These are phyloP conservation scores for Sebastes trivittatus DNA, from an alignment of 2,797 vertebrate genomes.

Conservation along the genomic window DNA sequence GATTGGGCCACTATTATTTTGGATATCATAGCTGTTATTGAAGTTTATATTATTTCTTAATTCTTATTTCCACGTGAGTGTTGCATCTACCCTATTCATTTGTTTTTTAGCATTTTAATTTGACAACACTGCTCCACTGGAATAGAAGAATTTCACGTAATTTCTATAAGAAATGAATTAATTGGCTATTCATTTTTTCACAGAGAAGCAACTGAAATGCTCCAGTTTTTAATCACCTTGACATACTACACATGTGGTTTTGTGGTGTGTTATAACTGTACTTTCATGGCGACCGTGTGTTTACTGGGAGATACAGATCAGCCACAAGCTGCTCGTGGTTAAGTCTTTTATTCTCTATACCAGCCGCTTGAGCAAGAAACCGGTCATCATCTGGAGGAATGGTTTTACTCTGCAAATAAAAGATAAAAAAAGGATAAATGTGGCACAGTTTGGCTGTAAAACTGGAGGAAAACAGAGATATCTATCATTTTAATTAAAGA, in stretches of 20 bases:
- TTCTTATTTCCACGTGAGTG: background rate
- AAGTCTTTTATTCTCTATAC: constrained; percentile 25
- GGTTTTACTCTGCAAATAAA: constrained; percentile 15
- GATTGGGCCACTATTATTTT: background rate
- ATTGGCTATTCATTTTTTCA: background rate
- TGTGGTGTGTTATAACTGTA: constrained; percentile 12
- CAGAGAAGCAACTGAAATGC: background rate
- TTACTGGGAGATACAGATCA: constrained; percentile 51
- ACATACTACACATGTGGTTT: constrained; percentile 15
- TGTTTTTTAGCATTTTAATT: background rate
- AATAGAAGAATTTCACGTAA: background rate
- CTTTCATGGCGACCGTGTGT: constrained; percentile 46
- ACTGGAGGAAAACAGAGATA: background rate
- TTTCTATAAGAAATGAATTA: constrained; percentile 1
- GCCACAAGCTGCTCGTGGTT: constrained; percentile 44
- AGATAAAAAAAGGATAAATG: background rate
- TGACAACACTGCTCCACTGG: background rate
- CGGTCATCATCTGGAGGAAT: constrained; percentile 17
- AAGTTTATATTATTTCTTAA: background rate
- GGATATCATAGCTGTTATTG: background rate
- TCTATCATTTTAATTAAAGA: background rate
- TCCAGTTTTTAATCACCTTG: constrained; percentile 20
- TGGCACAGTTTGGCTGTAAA: background rate
- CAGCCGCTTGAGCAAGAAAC: constrained; percentile 26
- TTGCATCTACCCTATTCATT: background rate